These are phyloP conservation scores for Sebastes taczanowskii DNA, from an alignment of 2,797 vertebrate species.

Conservation along the genomic window DNA sequence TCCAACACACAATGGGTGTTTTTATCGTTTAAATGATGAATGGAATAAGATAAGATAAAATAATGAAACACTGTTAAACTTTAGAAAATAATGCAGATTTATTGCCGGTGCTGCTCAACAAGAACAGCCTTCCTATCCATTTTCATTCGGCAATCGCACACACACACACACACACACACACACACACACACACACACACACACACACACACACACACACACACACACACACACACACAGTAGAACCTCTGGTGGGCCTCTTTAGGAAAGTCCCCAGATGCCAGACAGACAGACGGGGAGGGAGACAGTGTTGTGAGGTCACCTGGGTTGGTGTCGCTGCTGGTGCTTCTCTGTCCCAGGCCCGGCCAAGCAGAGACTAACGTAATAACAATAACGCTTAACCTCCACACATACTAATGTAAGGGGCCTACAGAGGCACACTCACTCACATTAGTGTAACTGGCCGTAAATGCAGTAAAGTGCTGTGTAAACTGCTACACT, in stretches of 20 bases:
- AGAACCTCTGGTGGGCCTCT: slow-evolving; percentile 70
- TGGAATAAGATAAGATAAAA: slow-evolving; percentile 1
- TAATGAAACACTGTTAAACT: not conserved
- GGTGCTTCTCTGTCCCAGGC: slow-evolving; percentile 43
- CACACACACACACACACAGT: slow-evolving; percentile 33
- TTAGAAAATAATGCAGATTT: slow-evolving; percentile 4
- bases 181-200: slow-evolving; percentile 33
- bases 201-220: slow-evolving; percentile 36
- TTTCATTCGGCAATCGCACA: slow-evolving; percentile 15
- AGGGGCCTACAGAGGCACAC: not conserved
- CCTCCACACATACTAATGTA: slow-evolving; percentile 5
- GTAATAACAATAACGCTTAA: slow-evolving; percentile 38
- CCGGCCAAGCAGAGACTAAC: slow-evolving; percentile 32
- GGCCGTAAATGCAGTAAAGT: not conserved
- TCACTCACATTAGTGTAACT: not conserved
- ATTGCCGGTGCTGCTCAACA: slow-evolving; percentile 21
- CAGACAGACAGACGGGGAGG: slow-evolving; percentile 70
- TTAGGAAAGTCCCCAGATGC: slow-evolving; percentile 78
- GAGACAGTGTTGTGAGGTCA: slow-evolving; percentile 70
- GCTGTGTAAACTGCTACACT: not conserved
- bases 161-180: not conserved
- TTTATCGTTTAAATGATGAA: not conserved
- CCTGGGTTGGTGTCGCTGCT: slow-evolving; percentile 66
- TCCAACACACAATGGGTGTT: not conserved
- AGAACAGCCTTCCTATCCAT: slow-evolving; percentile 18